These are phyloP conservation scores for Babyrousa celebensis DNA, from an alignment of 2,797 vertebrate genomes.

Conservation along the genomic window DNA sequence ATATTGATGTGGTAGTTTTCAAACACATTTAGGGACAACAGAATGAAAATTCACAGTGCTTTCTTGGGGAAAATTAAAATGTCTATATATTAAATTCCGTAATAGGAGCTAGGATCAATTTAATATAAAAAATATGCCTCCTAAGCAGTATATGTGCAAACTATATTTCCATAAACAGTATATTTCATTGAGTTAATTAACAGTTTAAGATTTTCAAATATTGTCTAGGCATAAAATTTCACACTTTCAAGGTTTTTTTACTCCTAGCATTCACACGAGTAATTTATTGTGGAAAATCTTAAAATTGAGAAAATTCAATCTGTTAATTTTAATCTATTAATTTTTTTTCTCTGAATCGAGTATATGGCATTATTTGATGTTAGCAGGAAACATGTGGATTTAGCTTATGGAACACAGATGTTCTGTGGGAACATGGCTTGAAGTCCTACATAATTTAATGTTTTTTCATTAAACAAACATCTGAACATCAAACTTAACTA, in stretches of 20 bases:
- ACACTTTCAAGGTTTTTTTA: slow-evolving; percentile 62
- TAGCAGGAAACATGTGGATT: slow-evolving; percentile 75
- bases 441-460: slow-evolving; percentile 75
- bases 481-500: slow-evolving; percentile 74
- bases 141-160: slow-evolving; percentile 61
- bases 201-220: slow-evolving; percentile 63
- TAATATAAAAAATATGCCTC: slow-evolving; percentile 46
- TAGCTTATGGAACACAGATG: slow-evolving; percentile 78
- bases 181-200: slow-evolving; percentile 49
- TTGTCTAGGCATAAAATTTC: slow-evolving; percentile 51
- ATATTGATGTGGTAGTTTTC: slow-evolving; percentile 43
- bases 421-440: slow-evolving; percentile 78
- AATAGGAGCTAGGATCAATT: slow-evolving; percentile 66
- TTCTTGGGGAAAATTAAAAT: slow-evolving; percentile 63
- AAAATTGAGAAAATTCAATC: slow-evolving; percentile 77
- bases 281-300: slow-evolving; percentile 63
- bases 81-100: slow-evolving; percentile 79
- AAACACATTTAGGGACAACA: slow-evolving; percentile 60
- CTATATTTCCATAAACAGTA: slow-evolving; percentile 62
- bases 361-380: slow-evolving; percentile 78
- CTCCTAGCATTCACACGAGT: slow-evolving; percentile 44
- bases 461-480: slow-evolving; percentile 76
- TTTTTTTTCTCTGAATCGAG: slow-evolving; percentile 66
- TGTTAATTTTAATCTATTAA: slow-evolving; percentile 57
- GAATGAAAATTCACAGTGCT: slow-evolving; percentile 61